Evolutionary conservation across 2,797 vertebrate genomes (phyloP), one percentile per base, ranked within the genome.

Genomic region (Notamacropus eugenii): DNA sequence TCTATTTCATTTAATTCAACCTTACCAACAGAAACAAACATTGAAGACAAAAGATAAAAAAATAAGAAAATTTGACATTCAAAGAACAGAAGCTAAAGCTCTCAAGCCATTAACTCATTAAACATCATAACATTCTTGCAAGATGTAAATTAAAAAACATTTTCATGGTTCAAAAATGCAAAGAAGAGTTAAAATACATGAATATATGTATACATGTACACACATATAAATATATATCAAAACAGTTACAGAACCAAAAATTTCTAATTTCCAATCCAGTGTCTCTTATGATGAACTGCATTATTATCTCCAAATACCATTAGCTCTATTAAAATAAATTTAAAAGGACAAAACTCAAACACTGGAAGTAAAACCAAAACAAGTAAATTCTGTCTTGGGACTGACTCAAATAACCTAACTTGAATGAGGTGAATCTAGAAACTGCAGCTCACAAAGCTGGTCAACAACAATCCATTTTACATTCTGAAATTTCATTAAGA

Each of bases 1-100:
- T 99, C 99, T 6, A 99, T 99, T 98, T 99, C 99, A 93, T 99
- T 99, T 97, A 99, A 97, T 98, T 99, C 99, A 98, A 99, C 99
- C 99, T 99, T 98, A 50, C 93, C 97, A 97, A 96, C 55, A 3
- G 1, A 95, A 94, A 94, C 55, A 92, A 52, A 46, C 3, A 92
- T 28, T 55, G 92, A 46, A 58, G 40, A 74, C 19, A 31, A 28
- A 91, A 59, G 55, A 54, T 58, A 50, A 24, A 94, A 90, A 96
- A 97, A 93, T 1, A 97, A 96, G 12, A 95, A 57, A 74, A 93
- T 40, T 46, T 67, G 12, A 52, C 54, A 54, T 95, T 46, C 62
- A 22, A 74, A 94, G 97, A 74, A 67, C 50, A 67, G n/a, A 27
- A 90, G 40, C 57, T 82, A 55, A 54, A 54, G 95, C 90, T 92